Evolutionary conservation across 2,797 vertebrate genomes (phyloP), one percentile per base, ranked within the genome.

Genomic region (Diplodus puntazzo): DNA sequence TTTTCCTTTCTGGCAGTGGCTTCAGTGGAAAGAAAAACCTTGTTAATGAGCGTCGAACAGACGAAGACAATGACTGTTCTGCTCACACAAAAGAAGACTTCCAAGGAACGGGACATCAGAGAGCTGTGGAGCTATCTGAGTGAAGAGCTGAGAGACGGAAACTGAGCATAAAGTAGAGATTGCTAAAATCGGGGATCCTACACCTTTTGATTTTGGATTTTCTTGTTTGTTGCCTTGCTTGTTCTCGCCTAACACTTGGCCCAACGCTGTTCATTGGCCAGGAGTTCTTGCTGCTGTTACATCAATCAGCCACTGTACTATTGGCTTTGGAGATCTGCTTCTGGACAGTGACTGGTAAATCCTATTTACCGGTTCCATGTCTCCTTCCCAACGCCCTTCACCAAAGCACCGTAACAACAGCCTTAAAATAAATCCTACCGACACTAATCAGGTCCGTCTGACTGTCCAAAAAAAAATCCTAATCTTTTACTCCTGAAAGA

Each of bases 291-390:
- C 57, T 84, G 81, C 54, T 73, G 53, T 75, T 73, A 46, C 54
- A 71, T 77, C 73, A 70, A 48, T 83, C 67, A 69, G 55, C 59
- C 57, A 45, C 75, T 83, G 78, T 48, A 58, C 73, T 34, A 11
- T 73, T 79, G 68, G 76, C 77, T 88, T 89, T 87, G 62, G 75
- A 83, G 82, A 76, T 82, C 80, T 77, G 86, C 91, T 77, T 76
- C 69, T 18, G 70, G 69, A 89, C 84, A 82, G 43, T 55, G 75
- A 82, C 75, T 78, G 58, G 74, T 48, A 90, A 92, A 94, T 93
- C 91, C 90, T 89, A 90, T 92, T 75, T 78, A 71, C 79, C 55
- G 39, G 79, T 42, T 71, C 5, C 57, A 73, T 70, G 45, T 86
- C 81, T 83, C 88, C 89, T 90, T 86, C 76, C 62, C 48, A 25